Base-by-base conservation (phyloP, 2,888 invertebrate species). In the Eupithecia abbreviata region DNA sequence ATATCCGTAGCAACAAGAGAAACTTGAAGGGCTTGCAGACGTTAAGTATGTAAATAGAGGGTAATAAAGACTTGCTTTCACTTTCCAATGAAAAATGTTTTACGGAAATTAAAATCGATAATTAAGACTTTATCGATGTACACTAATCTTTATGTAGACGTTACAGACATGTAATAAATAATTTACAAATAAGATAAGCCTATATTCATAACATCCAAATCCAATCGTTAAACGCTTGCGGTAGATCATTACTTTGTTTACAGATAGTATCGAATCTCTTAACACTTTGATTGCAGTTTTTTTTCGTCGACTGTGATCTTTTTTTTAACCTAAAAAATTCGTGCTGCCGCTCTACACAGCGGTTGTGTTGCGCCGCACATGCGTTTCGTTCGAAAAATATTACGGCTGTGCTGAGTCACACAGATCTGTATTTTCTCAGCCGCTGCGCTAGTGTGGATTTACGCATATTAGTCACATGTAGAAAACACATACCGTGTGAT, bases 61-160 rank as follows among this genome's bases (percentile, higher is more conserved):
- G 72, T 74, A 77, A 77, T 80, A 80, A 79, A 78, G 71, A 76
- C 68, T 73, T 76, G 68, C 80, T 82, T 82, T 82, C 82, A 74
- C 79, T 80, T 75, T 76, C 79, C 73, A 77, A 74, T 75, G 72
- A 78, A 75, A 79, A 76, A 78, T 79, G 76, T 74, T 69, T 72
- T 74, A 77, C 74, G 74, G 73, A 75, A 72, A 72, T 72, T 72
- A 51, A 69, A 51, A 42, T 55, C n/a, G 4, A 45, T 68, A 45
- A 68, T n/a, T 45, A 45, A 18, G 18, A 45, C 5, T 69, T 68
- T 68, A 18, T 68, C 15, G 13, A 69, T 47, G n/a, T 49, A 30
- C 69, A 30, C 5, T 47, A 45, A 69, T 47, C 6, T 45, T 30
- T 45, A 10, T 42, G 43, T 45, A 45, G 68, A 68, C n/a, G 45